These are phyloP conservation scores for Ctenopoma multispine DNA, from an alignment of 2,797 vertebrate species.

Conservation along the genomic window DNA sequence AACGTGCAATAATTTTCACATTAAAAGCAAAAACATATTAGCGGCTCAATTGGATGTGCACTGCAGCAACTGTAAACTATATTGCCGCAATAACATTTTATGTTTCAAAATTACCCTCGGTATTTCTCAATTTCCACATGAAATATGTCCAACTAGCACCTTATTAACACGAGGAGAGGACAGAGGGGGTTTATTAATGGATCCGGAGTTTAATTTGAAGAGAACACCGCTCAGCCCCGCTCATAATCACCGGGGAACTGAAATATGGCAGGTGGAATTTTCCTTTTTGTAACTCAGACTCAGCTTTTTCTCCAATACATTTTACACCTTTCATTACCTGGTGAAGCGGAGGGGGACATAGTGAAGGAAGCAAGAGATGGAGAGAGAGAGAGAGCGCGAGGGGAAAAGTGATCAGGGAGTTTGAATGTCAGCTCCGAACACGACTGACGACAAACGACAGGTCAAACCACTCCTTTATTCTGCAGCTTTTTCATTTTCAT, in stretches of 20 bases:
- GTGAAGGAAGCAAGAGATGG: constrained; percentile 10
- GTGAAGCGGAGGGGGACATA: constrained; percentile 28
- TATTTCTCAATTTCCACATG: constrained; percentile 66
- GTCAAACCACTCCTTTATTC: constrained; percentile 77
- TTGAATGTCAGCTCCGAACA: constrained; percentile 80
- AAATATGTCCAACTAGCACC: constrained; percentile 64
- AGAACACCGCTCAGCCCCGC: constrained; percentile 54
- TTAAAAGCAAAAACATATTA: constrained; percentile 77
- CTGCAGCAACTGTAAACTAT: constrained; percentile 73
- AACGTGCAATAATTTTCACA: constrained; percentile 71
- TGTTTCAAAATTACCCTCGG: constrained; percentile 67
- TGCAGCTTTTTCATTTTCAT: constrained; percentile 70
- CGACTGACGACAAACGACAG: constrained; percentile 70
- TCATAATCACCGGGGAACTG: constrained; percentile 54
- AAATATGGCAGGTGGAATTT: constrained; percentile 71
- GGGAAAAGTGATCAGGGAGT: constrained; percentile 65
- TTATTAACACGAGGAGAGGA: constrained; percentile 64
- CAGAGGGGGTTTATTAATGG: constrained; percentile 58
- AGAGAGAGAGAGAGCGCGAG: constrained; percentile 16
- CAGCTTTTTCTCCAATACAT: constrained; percentile 47
- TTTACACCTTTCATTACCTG: constrained; percentile 71
- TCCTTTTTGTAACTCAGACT: constrained; percentile 61
- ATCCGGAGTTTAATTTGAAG: constrained; percentile 67
- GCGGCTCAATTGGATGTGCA: constrained; percentile 71
- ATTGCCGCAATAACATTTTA: constrained; percentile 77